Percentiles rank a stretch among this genome's conserved stretches.
Conservation (phyloP, 2,888 invertebrate species). For the Tenthredo livida region DNA sequence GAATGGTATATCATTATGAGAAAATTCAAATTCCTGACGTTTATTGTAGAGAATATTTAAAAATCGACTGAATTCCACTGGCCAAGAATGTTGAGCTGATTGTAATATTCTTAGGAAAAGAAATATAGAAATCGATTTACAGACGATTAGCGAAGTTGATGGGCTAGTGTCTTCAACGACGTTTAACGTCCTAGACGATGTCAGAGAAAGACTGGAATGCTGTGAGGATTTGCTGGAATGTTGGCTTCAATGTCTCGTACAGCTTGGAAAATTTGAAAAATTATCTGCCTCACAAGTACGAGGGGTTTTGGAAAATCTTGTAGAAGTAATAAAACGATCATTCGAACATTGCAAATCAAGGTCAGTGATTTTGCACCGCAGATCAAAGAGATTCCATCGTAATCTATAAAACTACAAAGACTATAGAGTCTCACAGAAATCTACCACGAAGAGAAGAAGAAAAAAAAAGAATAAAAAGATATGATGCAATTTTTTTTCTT, state of each 20-base stretch:
- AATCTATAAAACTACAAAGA: neutral
- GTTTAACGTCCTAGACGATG: constrained; percentile 46
- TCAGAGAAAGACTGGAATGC: constrained; percentile 59
- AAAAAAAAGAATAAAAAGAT: neutral
- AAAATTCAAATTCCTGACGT: neutral
- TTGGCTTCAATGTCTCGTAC: constrained; percentile 68
- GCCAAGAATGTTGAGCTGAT: neutral
- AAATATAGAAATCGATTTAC: constrained; percentile 30
- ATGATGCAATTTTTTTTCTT: neutral
- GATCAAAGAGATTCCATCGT: neutral
- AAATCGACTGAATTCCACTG: neutral
- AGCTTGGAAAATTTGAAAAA: constrained; percentile 61
- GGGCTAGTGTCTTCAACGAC: constrained; percentile 32
- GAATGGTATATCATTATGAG: neutral
- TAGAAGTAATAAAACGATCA: constrained; percentile 62
- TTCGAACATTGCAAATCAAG: constrained; percentile 70
- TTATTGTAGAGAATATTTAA: neutral
- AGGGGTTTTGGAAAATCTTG: constrained; percentile 64
- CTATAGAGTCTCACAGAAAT: neutral
- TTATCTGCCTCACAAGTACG: constrained; percentile 61
- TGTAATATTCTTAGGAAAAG: neutral
- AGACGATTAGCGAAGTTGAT: constrained; percentile 61
- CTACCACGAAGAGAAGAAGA: neutral
- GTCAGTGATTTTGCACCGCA: constrained; percentile 55
- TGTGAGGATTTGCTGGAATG: constrained; percentile 65